Percentiles rank a stretch among this genome's conserved stretches.
Evolutionary conservation across 1,140 invertebrate genomes (phyloP).

Genomic region (Fopius arisanus): DNA sequence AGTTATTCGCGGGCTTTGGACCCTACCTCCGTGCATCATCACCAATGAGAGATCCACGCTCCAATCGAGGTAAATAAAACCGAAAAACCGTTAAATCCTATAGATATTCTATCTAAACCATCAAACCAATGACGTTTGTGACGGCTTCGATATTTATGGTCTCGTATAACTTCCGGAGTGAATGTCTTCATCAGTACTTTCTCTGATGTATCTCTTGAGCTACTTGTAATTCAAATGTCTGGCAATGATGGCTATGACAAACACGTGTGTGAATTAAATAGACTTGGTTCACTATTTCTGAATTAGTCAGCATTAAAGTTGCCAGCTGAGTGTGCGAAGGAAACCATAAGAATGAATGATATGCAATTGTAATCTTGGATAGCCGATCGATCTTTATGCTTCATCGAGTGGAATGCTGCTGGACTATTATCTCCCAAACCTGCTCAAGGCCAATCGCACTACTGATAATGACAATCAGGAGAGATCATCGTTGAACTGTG

Average conservation of each 20-base stretch:
- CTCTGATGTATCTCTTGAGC: conserved; percentile 17
- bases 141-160: conserved; percentile 5
- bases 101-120: conserved; percentile 18
- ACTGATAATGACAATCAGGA: not conserved
- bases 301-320: not conserved
- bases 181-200: conserved; percentile 31
- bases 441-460: not conserved
- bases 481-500: not conserved
- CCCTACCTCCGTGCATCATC: conserved; percentile 43
- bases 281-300: not conserved
- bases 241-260: not conserved
- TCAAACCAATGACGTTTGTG: conserved; percentile 22
- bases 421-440: not conserved
- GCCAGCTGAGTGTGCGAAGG: not conserved
- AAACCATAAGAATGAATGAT: not conserved
- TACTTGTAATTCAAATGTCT: not conserved
- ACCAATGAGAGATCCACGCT: conserved; percentile 56
- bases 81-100: conserved; percentile 4
- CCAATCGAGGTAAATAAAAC: conserved; percentile 51
- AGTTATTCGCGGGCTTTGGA: conserved; percentile 56
- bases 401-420: conserved; percentile 25
- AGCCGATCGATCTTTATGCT: conserved; percentile 29
- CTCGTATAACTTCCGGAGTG: conserved; percentile 11
- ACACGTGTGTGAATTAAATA: conserved; percentile 3
- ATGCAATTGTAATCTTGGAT: not conserved